These are phyloP conservation scores for Saxidomus purpurata DNA, from an alignment of 1,140 invertebrate species.

Conservation along the genomic window DNA sequence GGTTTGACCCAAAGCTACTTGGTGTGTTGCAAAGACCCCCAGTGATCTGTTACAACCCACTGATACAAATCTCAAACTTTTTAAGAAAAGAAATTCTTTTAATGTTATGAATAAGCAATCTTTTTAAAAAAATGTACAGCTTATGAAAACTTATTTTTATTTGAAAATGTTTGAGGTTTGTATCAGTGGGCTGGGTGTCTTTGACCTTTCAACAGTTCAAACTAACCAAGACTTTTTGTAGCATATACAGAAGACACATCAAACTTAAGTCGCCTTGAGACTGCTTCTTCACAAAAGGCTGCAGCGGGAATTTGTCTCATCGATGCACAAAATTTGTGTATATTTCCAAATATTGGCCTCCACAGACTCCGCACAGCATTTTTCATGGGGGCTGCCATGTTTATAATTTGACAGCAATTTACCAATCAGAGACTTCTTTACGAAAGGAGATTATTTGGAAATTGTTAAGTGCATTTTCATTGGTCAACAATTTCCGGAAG, in stretches of 20 bases:
- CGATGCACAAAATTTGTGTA: background rate
- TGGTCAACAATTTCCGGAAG: background rate
- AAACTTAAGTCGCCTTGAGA: background rate
- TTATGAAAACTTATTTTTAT: no score
- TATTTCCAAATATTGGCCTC: constrained; percentile 29
- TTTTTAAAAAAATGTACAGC: no score
- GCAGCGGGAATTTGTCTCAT: background rate
- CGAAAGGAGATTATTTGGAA: background rate
- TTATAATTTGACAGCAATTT: background rate
- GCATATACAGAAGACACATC: background rate
- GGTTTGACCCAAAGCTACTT: no score
- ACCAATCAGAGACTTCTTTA: constrained; percentile 39
- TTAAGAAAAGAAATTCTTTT: no score
- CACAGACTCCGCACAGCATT: background rate
- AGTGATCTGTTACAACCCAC: no score
- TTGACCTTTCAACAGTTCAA: no score
- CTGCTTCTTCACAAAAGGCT: background rate
- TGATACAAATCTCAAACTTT: no score
- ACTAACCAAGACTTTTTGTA: no score
- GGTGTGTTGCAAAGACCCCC: no score
- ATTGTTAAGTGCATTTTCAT: background rate
- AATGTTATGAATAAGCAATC: no score
- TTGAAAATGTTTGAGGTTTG: no score
- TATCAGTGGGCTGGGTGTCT: no score
- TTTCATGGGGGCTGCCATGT: constrained; percentile 71